phyloP scores from a whole-genome alignment of 2,888 invertebrate species.

The Epinotia bilunana region DNA sequence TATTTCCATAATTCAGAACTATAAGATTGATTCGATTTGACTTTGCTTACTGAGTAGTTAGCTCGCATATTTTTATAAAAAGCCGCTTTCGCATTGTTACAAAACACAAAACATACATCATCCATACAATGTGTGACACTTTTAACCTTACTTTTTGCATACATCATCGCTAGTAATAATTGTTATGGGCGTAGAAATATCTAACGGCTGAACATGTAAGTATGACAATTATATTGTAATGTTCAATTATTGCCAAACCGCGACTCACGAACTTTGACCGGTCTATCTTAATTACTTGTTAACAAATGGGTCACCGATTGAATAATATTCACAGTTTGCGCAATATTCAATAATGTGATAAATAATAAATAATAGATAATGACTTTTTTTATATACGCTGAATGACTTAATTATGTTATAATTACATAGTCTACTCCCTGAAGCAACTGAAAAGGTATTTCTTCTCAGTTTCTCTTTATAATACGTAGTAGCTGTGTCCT shows the following conservation, averaged over 20 bases:
- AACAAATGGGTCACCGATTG: constrained; percentile 54
- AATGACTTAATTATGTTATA: not conserved
- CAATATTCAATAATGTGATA: constrained; percentile 13
- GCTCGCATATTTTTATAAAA: not conserved
- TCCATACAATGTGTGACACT: too few species aligned
- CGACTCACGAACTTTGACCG: constrained; percentile 21
- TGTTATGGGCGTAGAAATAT: not conserved
- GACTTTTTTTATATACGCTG: not conserved
- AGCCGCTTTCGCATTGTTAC: not conserved
- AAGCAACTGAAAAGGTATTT: not conserved
- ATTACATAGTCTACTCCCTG: not conserved
- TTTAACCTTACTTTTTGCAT: too few species aligned
- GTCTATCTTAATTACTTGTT: constrained; percentile 54
- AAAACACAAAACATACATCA: not conserved
- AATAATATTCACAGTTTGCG: constrained; percentile 36
- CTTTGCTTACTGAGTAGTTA: not conserved
- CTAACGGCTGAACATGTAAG: not conserved
- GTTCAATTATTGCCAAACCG: constrained; percentile 13
- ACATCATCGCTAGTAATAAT: too few species aligned
- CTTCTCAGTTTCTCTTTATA: not conserved
- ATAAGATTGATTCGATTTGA: not conserved
- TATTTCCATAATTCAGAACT: not conserved
- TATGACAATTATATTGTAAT: not conserved
- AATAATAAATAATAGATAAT: constrained; percentile 17
- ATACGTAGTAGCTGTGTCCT: too few species aligned